Base-by-base conservation (phyloP, 2,888 invertebrate species). In the Drosophila testacea region DNA sequence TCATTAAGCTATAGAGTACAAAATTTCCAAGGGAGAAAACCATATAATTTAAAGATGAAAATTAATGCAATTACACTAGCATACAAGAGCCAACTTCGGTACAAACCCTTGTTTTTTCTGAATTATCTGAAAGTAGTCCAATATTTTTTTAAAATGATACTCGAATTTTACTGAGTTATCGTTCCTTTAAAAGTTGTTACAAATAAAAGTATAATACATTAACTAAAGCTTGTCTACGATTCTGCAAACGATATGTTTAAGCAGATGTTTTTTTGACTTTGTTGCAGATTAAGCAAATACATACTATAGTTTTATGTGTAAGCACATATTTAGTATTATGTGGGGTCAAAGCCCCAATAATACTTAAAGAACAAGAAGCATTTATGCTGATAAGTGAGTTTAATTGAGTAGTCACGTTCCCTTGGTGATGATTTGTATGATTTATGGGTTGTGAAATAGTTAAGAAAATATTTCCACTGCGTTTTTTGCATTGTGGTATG, bases 341-440 rank as follows among this genome's bases (percentile, higher is more conserved):
- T 11, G 46, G 30, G 59, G 59, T 64, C 64, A 50, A 42, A 50
- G 59, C 13, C 41, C 64, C 13, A 22, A 22, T 34, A 44, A 16
- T 16, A 59, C 32, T 13, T 41, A n/a, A 50, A 64, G 6, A 13
- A 44, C 6, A 57, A 42, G 32, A 13, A 59, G 22, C 10, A 16
- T 36, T 42, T 42, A 34, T 52, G 51, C 74, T 68, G 79, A 78
- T 79, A 60, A 67, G 39, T 34, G 57, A 64, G 28, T 59, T 74
- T 30, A 68, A 60, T 63, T 69, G 42, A 54, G 36, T 5, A 7
- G 54, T 56, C 62, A 73, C 76, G 76, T 69, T 42, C 13, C 0
- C 38, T 36, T 27, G 28, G 22, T 27, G 39, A 39, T 68, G 22
- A 32, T 34, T 10, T 36, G 13, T 9, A 6, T 46, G 28, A 27